Evolutionary conservation across 2,797 vertebrate species (phyloP), one percentile per base, ranked within the genome.

Genomic region (Sebastes iracundus): DNA sequence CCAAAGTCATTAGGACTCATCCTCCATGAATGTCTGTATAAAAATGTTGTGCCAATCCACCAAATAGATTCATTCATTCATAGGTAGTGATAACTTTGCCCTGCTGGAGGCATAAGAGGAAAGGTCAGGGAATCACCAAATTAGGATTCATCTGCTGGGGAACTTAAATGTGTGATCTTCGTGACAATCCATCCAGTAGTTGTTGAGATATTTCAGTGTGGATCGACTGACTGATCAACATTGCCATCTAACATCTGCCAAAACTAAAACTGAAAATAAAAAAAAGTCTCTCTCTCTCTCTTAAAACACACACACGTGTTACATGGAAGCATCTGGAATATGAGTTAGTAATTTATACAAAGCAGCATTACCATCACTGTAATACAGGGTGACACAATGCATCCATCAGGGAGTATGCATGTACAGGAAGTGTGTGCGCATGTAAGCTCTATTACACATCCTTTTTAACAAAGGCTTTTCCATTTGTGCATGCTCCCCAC

Each of bases 291-390:
- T 64, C 1, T 1, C 12, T 71, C 22, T 60, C 9, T 77, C 14
- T 23, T n/a, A 53, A 13, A 38, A 75, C 18, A 73, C 4, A 25
- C 23, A 61, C 53, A 65, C 5, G 6, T 3, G 25, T 56, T 77
- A 70, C 53, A 80, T 27, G 22, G 63, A 79, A 80, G 27, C 74
- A 85, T 73, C 79, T 87, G 84, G 49, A 18, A 52, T 72, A 4
- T 55, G 22, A 70, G 32, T 82, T 63, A 59, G 32, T 72, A 18
- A 56, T 55, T 66, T 18, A 79, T 62, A 73, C 14, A 75, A 49
- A 72, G 49, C 72, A 62, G 49, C 11, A 59, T 23, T 18, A 23
- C 32, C 30, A 59, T 49, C 63, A 13, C 38, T 63, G 66, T 72
- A 20, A 33, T 8, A 60, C 25, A 38, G 18, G 6, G 25, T 33